Evolutionary conservation across 2,888 invertebrate species (phyloP).

Genomic region (Aphidoletes aphidimyza): DNA sequence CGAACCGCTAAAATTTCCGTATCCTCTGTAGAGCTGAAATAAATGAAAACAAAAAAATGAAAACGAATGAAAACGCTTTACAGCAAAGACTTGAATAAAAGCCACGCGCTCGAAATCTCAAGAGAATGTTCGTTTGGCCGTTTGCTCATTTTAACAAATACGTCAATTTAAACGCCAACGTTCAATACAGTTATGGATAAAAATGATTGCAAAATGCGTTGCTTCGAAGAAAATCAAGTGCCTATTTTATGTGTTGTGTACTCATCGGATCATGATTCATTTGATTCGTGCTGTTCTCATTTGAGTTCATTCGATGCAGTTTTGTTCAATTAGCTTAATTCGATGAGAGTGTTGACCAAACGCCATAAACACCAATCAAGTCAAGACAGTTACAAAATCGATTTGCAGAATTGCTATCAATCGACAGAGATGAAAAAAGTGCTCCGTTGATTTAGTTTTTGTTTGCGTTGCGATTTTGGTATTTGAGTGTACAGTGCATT

Average conservation of each 20-base stretch:
- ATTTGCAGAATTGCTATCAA: slow-evolving; percentile 34
- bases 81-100: not conserved
- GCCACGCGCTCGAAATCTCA: not conserved
- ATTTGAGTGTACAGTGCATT: too few relatives aligned
- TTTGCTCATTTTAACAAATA: not conserved
- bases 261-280: slow-evolving; percentile 4
- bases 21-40: slow-evolving; percentile 51
- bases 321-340: slow-evolving; percentile 38
- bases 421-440: not conserved
- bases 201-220: not conserved
- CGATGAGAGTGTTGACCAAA: slow-evolving; percentile 43
- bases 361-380: slow-evolving; percentile 21
- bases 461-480: not conserved
- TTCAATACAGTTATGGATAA: not conserved
- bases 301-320: not conserved
- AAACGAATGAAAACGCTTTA: not conserved
- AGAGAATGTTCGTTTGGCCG: too few relatives aligned
- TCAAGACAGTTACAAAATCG: not conserved
- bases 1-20: slow-evolving; percentile 50
- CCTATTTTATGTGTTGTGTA: not conserved
- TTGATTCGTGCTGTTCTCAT: too few relatives aligned
- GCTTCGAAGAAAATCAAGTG: slow-evolving; percentile 1
- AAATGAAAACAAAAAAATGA: not conserved
- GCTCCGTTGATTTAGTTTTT: not conserved
- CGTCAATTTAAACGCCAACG: slow-evolving; percentile 10